Percentiles rank a stretch among this genome's conserved stretches.
phyloP scores from a whole-genome alignment of 2,888 invertebrate genomes.

The Abrostola tripartita region DNA sequence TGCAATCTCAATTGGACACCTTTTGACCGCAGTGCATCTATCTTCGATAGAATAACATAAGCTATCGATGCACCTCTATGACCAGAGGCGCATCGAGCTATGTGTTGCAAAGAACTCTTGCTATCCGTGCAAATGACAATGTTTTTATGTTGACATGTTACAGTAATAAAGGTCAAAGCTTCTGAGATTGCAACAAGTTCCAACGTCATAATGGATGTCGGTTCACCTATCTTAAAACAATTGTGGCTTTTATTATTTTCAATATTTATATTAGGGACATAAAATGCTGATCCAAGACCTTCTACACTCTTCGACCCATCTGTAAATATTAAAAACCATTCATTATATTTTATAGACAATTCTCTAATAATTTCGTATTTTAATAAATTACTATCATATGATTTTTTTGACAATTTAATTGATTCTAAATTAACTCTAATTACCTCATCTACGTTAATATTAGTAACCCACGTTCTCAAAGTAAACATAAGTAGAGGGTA shows the following conservation, averaged over 20 bases:
- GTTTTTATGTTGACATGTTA: neutral
- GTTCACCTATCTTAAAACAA: neutral
- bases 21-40: neutral
- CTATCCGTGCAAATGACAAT: slow-evolving; percentile 4
- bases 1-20: neutral
- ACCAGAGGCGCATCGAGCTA: too few species aligned
- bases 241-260: neutral
- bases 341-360: slow-evolving; percentile 3
- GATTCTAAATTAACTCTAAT: neutral
- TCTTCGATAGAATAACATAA: neutral
- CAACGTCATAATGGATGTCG: slow-evolving; percentile 7
- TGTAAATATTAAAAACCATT: slow-evolving; percentile 6
- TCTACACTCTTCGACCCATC: slow-evolving; percentile 14
- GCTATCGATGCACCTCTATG: neutral
- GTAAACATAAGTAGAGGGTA: neutral
- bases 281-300: neutral
- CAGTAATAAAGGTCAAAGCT: neutral
- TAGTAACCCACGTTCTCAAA: neutral
- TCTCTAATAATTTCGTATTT: slow-evolving; percentile 5
- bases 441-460: neutral
- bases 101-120: too few species aligned
- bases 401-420: neutral
- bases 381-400: neutral
- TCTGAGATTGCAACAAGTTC: slow-evolving; percentile 9
- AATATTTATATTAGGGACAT: neutral